Evolutionary conservation across 2,797 vertebrate genomes (phyloP).

Genomic region (Eulemur coronatus): DNA sequence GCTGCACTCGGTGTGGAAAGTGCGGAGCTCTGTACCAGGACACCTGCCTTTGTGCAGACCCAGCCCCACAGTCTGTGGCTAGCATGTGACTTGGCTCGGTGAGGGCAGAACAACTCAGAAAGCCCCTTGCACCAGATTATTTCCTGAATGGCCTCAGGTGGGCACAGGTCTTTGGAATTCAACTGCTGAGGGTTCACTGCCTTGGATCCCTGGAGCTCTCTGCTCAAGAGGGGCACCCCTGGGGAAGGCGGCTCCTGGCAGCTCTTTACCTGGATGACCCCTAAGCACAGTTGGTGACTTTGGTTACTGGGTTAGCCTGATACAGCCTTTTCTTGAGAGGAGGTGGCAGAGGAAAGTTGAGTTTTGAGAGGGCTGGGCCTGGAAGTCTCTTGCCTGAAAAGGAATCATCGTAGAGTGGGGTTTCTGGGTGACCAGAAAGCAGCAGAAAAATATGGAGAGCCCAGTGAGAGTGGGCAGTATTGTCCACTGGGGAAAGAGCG

Average conservation of each 20-base stretch:
- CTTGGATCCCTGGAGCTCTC: not conserved
- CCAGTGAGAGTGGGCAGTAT: not conserved
- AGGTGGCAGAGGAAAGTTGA: not conserved
- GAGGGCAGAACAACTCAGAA: not conserved
- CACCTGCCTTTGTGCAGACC: not conserved
- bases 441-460: not conserved
- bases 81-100: not conserved
- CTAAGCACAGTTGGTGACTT: not conserved
- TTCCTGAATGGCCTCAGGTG: not conserved
- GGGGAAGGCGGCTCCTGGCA: not conserved
- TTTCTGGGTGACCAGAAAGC: not conserved
- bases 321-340: not conserved
- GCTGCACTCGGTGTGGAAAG: not conserved
- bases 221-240: not conserved
- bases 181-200: not conserved
- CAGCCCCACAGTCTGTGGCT: not conserved
- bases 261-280: not conserved
- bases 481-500: not conserved
- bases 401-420: not conserved
- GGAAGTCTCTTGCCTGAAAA: not conserved
- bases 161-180: not conserved
- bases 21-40: not conserved
- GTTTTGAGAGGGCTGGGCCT: not conserved
- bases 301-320: not conserved
- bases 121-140: not conserved